Percentiles rank a stretch among this genome's conserved stretches.
Conservation (phyloP, 2,888 invertebrate genomes). For the Camponotus fellah region DNA sequence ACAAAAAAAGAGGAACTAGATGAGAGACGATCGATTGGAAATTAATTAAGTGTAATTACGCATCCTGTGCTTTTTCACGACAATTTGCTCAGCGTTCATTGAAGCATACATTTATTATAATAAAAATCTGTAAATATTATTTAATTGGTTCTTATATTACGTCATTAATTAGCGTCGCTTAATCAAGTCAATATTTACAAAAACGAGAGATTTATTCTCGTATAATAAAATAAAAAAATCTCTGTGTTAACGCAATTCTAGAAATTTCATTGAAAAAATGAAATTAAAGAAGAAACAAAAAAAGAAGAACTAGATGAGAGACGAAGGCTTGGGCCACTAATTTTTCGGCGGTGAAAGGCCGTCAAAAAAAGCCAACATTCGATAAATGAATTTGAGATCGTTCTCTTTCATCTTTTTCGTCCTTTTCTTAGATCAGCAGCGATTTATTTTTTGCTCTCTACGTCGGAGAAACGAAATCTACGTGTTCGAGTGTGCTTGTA, state of each 20-base stretch:
- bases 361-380: conserved; percentile 78
- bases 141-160: neutral
- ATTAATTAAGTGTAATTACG: too few relatives aligned
- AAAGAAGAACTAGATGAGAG: conserved; percentile 28
- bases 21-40: too few relatives aligned
- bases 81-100: too few relatives aligned
- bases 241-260: neutral
- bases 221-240: neutral
- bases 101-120: neutral
- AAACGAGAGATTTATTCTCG: neutral
- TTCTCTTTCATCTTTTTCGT: conserved; percentile 59
- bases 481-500: conserved; percentile 62
- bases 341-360: conserved; percentile 72
- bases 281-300: conserved; percentile 34
- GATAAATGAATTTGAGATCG: conserved; percentile 80
- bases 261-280: neutral
- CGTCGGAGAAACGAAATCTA: conserved; percentile 12
- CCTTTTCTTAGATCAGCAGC: conserved; percentile 37
- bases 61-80: too few relatives aligned
- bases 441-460: conserved; percentile 28
- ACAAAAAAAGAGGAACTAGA: too few relatives aligned
- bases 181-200: neutral
- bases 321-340: conserved; percentile 74
- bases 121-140: neutral
- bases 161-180: neutral